These are phyloP conservation scores for Carabus problematicus DNA, from an alignment of 2,888 invertebrate genomes.

Conservation along the genomic window DNA sequence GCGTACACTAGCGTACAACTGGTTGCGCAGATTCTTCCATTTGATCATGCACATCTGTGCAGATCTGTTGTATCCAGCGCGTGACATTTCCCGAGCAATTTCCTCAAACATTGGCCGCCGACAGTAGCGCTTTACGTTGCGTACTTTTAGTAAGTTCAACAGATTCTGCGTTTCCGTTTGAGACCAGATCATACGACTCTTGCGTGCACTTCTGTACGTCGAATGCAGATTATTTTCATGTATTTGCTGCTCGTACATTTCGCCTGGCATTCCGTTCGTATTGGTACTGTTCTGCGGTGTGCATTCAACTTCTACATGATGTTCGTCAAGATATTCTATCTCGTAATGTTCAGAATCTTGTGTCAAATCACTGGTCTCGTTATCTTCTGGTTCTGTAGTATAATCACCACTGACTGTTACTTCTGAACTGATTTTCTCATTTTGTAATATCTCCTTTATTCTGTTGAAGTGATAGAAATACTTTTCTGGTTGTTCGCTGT, in stretches of 20 bases:
- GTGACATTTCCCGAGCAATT: slow-evolving; percentile 32
- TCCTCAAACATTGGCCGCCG: slow-evolving; percentile 33
- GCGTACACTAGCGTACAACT: slow-evolving; percentile 23
- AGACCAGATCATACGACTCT: slow-evolving; percentile 31
- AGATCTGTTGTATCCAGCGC: slow-evolving; percentile 28
- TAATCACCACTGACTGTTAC: slow-evolving; percentile 27
- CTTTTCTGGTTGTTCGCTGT: slow-evolving; percentile 33
- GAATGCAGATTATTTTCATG: neutral
- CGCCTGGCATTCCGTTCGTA: slow-evolving; percentile 5
- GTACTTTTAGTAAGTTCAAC: slow-evolving; percentile 25
- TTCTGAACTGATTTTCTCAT: slow-evolving; percentile 8
- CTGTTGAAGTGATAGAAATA: slow-evolving; percentile 44
- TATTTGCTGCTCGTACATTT: slow-evolving; percentile 18
- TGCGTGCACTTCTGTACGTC: slow-evolving; percentile 6
- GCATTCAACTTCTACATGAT: no score
- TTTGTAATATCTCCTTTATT: slow-evolving; percentile 42
- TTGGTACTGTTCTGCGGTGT: no score
- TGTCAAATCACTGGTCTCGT: slow-evolving; percentile 11
- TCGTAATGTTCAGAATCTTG: slow-evolving; percentile 39
- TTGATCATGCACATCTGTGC: slow-evolving; percentile 40
- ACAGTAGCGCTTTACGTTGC: slow-evolving; percentile 30
- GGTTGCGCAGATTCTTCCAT: slow-evolving; percentile 37
- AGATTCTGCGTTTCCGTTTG: slow-evolving; percentile 31
- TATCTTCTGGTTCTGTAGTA: slow-evolving; percentile 28
- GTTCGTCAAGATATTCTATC: slow-evolving; percentile 43